Evolutionary conservation across 2,888 invertebrate genomes (phyloP).

Genomic region (Nasonia oneida): DNA sequence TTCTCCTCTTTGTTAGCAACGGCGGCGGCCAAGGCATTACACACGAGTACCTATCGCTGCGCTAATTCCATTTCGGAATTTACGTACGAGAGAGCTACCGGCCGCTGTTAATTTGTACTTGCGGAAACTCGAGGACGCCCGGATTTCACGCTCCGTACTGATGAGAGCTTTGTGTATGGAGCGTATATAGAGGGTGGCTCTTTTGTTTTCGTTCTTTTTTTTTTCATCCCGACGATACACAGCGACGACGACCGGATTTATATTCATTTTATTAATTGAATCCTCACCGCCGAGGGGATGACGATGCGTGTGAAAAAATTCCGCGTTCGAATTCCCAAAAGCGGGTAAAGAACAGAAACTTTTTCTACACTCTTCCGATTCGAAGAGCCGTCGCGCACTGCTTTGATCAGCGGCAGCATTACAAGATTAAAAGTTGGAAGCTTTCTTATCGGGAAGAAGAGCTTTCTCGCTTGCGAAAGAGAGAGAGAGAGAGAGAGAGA

Average conservation of each 20-base stretch:
- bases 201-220: neutral
- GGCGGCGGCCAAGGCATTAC: slow-evolving; percentile 12
- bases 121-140: slow-evolving; percentile 51
- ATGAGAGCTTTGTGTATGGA: neutral
- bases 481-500: too few species aligned
- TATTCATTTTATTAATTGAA: slow-evolving; percentile 38
- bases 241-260: neutral
- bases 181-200: neutral
- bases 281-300: neutral
- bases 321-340: neutral
- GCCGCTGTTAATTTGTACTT: slow-evolving; percentile 57
- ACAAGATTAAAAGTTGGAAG: slow-evolving; percentile 14
- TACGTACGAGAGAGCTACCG: slow-evolving; percentile 2
- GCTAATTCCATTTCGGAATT: slow-evolving; percentile 58
- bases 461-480: neutral
- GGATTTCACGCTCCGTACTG: slow-evolving; percentile 38
- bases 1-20: slow-evolving; percentile 21
- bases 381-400: neutral
- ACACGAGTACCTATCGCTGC: slow-evolving; percentile 52
- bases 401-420: neutral
- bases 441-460: neutral
- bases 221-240: neutral
- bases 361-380: neutral
- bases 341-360: neutral
- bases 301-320: neutral